These are phyloP conservation scores for Agriopis marginaria DNA, from an alignment of 2,888 invertebrate species.

Conservation along the genomic window DNA sequence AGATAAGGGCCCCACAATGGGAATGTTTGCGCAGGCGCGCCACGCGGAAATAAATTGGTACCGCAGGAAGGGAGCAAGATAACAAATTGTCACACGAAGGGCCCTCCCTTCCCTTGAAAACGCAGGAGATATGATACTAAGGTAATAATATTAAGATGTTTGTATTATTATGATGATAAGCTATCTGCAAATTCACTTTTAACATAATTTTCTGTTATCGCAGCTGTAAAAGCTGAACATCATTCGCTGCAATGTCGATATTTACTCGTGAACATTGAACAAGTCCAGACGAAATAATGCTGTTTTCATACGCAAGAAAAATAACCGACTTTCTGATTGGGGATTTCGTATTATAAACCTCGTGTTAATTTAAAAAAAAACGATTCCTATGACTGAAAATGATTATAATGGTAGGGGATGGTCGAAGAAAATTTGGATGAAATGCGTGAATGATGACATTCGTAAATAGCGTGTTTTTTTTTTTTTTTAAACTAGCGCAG, in stretches of 20 bases:
- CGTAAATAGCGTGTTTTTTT: no score
- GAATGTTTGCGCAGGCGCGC: conserved; percentile 75
- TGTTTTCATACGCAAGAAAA: not conserved
- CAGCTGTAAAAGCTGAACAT: conserved; percentile 13
- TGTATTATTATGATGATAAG: conserved; percentile 41
- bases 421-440: no score
- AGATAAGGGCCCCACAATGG: conserved; percentile 74
- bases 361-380: no score
- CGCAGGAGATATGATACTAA: conserved; percentile 41
- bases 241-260: conserved; percentile 3
- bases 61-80: conserved; percentile 81
- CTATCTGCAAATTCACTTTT: conserved; percentile 44
- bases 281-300: not conserved
- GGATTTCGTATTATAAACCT: no score
- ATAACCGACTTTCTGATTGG: no score
- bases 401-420: no score
- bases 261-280: not conserved
- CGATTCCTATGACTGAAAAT: no score
- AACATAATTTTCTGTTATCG: conserved; percentile 33
- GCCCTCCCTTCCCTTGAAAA: conserved; percentile 31
- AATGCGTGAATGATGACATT: no score
- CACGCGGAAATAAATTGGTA: conserved; percentile 81
- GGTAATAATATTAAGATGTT: conserved; percentile 41
- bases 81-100: conserved; percentile 69
- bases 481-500: no score